phyloP scores from a whole-genome alignment of 2,888 invertebrate species.

The Hemicrepidius hirtus region DNA sequence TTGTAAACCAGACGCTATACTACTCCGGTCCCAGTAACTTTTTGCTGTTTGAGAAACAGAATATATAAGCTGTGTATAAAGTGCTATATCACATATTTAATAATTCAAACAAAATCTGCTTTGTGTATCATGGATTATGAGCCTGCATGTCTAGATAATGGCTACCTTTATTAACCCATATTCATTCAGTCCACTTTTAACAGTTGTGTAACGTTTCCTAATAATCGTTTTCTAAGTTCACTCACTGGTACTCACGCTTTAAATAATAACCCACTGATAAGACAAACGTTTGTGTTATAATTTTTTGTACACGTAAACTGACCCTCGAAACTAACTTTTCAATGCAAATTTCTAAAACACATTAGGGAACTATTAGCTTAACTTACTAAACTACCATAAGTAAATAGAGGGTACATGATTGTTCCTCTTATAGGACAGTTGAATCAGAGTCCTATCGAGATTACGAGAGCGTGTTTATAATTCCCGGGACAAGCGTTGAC shows the following conservation, averaged over 20 bases:
- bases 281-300: constrained; percentile 35
- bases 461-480: constrained; percentile 85
- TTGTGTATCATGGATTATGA: too few species aligned
- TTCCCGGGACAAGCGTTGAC: constrained; percentile 80
- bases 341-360: constrained; percentile 8
- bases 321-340: neutral
- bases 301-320: constrained; percentile 30
- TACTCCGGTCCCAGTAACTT: too few species aligned
- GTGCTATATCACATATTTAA: too few species aligned
- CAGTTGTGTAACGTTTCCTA: constrained; percentile 4
- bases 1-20: too few species aligned
- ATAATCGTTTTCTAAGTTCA: constrained; percentile 22
- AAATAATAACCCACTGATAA: constrained; percentile 11
- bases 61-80: too few species aligned
- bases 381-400: constrained; percentile 15
- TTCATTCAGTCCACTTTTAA: constrained; percentile 1
- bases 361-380: constrained; percentile 5
- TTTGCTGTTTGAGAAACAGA: too few species aligned
- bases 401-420: constrained; percentile 51
- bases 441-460: constrained; percentile 80
- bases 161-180: neutral
- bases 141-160: too few species aligned
- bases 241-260: constrained; percentile 24
- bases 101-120: too few species aligned
- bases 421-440: constrained; percentile 73